These are phyloP conservation scores for Pseudorectes ferrugineus DNA, from an alignment of 2,113 vertebrate species.

Conservation along the genomic window DNA sequence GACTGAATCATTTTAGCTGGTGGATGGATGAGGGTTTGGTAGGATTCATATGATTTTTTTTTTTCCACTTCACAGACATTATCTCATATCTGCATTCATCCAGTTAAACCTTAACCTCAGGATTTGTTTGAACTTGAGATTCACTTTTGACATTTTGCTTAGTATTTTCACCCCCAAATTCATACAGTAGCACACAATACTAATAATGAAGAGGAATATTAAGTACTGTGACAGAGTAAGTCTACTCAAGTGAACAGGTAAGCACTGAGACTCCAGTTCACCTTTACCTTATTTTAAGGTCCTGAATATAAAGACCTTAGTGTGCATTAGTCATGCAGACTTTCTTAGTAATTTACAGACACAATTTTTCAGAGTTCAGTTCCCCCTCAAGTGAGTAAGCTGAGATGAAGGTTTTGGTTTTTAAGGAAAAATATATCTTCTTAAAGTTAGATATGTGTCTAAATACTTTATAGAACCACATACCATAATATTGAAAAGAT, in stretches of 20 bases:
- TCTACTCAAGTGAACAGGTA: not conserved
- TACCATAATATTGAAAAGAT: not conserved
- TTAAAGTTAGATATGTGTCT: not conserved
- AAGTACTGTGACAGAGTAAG: not conserved
- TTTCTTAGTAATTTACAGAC: not conserved
- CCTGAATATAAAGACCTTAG: not conserved
- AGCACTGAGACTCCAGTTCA: not conserved
- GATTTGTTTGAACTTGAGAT: not conserved
- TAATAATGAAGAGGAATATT: not conserved
- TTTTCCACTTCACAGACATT: not conserved
- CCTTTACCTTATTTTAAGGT: not conserved
- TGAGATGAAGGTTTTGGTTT: not conserved
- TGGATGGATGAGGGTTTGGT: not conserved
- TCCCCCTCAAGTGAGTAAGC: not conserved
- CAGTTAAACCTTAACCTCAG: not conserved
- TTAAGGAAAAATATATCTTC: not conserved
- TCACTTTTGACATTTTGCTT: not conserved
- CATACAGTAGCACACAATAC: not conserved
- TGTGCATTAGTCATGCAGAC: not conserved
- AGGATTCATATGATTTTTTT: not conserved
- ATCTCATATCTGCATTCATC: not conserved
- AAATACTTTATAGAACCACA: not conserved
- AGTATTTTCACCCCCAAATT: not conserved
- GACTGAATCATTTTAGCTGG: not conserved
- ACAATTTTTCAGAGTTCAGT: not conserved